Percentiles rank a stretch among this genome's conserved stretches.
Evolutionary conservation across 2,888 invertebrate species (phyloP).

Genomic region (Agrenia bidenticulata): DNA sequence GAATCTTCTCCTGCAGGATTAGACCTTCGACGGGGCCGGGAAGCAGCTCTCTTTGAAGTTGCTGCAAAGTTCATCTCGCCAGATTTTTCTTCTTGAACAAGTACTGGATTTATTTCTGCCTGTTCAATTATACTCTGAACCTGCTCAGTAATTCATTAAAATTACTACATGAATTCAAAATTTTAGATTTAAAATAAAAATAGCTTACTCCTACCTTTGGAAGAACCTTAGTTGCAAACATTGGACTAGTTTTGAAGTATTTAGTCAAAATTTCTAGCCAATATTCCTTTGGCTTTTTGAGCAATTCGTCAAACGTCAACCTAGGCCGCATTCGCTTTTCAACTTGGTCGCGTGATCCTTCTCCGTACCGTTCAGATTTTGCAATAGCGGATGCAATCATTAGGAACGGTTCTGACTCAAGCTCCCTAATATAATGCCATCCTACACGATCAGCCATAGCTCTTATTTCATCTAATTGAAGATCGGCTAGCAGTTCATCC

Average conservation of each 20-base stretch:
- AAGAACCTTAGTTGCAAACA: slow-evolving; percentile 46
- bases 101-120: slow-evolving; percentile 22
- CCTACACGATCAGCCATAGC: slow-evolving; percentile 51
- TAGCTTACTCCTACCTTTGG: slow-evolving; percentile 38
- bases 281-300: slow-evolving; percentile 40
- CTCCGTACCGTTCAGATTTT: slow-evolving; percentile 48
- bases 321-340: slow-evolving; percentile 41
- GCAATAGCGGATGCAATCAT: slow-evolving; percentile 48
- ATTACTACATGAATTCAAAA: too few species aligned
- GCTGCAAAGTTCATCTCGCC: slow-evolving; percentile 47
- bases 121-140: too few species aligned
- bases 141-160: too few species aligned
- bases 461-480: slow-evolving; percentile 24
- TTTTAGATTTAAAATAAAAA: too few species aligned
- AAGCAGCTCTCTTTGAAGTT: slow-evolving; percentile 44
- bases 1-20: slow-evolving; percentile 44
- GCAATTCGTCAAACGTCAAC: slow-evolving; percentile 33
- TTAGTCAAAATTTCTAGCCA: slow-evolving; percentile 43
- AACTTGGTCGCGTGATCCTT: slow-evolving; percentile 43
- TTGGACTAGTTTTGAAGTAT: slow-evolving; percentile 40
- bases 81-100: slow-evolving; percentile 14
- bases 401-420: slow-evolving; percentile 49
- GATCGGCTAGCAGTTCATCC: slow-evolving; percentile 23
- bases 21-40: slow-evolving; percentile 41
- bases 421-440: slow-evolving; percentile 51